Percentiles rank a stretch among this genome's conserved stretches.
Conservation (phyloP, 2,888 invertebrate genomes). For the Suillia variegata region DNA sequence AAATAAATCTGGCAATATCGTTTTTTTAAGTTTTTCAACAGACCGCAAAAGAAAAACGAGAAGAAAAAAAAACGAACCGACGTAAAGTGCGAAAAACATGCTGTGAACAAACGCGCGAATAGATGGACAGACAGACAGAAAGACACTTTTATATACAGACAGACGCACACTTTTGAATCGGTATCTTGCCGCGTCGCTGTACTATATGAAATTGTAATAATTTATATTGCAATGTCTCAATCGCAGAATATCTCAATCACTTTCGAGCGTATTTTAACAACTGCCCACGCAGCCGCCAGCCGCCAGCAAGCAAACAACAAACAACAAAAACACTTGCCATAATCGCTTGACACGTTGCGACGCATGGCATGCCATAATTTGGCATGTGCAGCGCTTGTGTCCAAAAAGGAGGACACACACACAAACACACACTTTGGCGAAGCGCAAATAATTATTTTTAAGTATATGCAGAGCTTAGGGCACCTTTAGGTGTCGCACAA, state of each 20-base stretch:
- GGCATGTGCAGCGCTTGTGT: no score
- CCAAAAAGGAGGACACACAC: no score
- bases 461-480: neutral
- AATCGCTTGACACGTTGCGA: neutral
- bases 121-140: neutral
- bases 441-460: conserved; percentile 1
- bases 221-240: neutral
- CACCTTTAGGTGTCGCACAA: no score
- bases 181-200: no score
- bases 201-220: neutral
- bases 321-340: neutral
- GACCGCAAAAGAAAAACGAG: no score
- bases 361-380: no score
- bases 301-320: neutral
- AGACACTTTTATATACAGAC: neutral
- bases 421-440: no score
- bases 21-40: no score
- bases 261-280: neutral
- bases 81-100: no score
- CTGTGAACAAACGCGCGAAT: neutral
- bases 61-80: no score
- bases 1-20: neutral
- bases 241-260: neutral
- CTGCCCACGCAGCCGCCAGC: neutral
- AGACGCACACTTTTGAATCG: no score